Evolutionary conservation across 2,888 invertebrate genomes (phyloP).

Genomic region (Cantharis rustica): DNA sequence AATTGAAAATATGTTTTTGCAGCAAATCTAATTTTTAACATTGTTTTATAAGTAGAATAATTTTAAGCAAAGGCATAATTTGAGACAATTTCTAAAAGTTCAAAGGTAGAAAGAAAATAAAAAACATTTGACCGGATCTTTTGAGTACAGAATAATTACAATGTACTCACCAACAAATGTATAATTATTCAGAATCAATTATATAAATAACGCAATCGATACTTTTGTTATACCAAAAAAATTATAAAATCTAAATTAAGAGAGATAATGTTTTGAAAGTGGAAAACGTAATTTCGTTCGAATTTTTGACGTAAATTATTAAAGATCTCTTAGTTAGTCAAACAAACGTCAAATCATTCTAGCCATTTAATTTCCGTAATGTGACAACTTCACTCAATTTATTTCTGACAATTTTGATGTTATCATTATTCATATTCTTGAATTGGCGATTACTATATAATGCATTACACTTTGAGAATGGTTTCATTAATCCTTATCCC

Average conservation of each 20-base stretch:
- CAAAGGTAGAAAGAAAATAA: too few species aligned
- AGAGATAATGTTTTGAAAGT: background rate
- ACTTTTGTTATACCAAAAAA: background rate
- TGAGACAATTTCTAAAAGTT: too few species aligned
- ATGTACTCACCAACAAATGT: too few species aligned
- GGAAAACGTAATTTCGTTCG: background rate
- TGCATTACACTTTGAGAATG: background rate
- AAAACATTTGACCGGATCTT: background rate
- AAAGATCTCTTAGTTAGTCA: background rate
- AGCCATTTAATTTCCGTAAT: constrained; percentile 26
- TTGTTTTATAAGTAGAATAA: too few species aligned
- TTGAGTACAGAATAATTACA: too few species aligned
- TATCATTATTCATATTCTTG: constrained; percentile 25
- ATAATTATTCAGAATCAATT: too few species aligned
- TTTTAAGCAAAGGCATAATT: too few species aligned
- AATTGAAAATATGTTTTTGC: background rate
- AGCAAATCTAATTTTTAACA: background rate
- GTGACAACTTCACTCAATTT: constrained; percentile 24
- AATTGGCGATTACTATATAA: constrained; percentile 9
- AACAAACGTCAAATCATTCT: background rate
- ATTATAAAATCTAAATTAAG: background rate
- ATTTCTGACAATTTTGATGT: constrained; percentile 21
- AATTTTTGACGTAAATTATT: background rate
- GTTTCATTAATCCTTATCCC: background rate
- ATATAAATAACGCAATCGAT: too few species aligned